These are phyloP conservation scores for Meloidogyne hapla DNA, from an alignment of 1,140 invertebrate genomes.

Conservation along the genomic window DNA sequence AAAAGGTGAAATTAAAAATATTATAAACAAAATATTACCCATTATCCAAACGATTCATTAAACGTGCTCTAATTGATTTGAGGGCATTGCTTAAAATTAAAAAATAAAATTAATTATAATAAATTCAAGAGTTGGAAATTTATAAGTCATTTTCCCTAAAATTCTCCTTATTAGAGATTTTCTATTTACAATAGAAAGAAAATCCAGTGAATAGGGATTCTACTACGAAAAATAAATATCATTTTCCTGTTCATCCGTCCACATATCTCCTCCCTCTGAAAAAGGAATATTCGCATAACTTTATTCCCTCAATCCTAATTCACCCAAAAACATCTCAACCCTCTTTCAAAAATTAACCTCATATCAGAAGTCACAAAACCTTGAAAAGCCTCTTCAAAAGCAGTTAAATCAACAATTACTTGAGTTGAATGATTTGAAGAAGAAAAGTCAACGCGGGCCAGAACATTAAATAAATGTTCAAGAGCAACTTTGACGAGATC, in stretches of 20 bases:
- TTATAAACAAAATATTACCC: slow-evolving; percentile 25
- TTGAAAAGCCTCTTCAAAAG: slow-evolving; percentile 54
- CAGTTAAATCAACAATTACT: slow-evolving; percentile 54
- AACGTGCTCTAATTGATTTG: slow-evolving; percentile 36
- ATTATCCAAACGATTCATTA: slow-evolving; percentile 38
- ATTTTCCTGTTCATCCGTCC: no score
- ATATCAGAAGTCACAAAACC: slow-evolving; percentile 32
- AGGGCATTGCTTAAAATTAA: slow-evolving; percentile 29
- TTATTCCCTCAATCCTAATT: not conserved
- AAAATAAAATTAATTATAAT: not conserved
- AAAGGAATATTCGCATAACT: no score
- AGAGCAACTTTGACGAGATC: slow-evolving; percentile 38
- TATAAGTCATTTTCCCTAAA: not conserved
- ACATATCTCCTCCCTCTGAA: no score
- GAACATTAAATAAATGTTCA: slow-evolving; percentile 31
- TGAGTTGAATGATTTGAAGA: slow-evolving; percentile 44
- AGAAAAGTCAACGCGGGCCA: slow-evolving; percentile 27
- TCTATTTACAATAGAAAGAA: no score
- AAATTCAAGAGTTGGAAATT: no score
- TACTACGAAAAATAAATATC: no score
- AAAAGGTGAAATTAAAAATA: not conserved
- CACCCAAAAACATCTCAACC: no score
- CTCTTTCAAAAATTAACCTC: slow-evolving; percentile 32
- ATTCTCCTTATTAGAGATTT: not conserved
- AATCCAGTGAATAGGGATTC: no score